phyloP scores from a whole-genome alignment of 2,797 vertebrate genomes.

The Semotilus atromaculatus region DNA sequence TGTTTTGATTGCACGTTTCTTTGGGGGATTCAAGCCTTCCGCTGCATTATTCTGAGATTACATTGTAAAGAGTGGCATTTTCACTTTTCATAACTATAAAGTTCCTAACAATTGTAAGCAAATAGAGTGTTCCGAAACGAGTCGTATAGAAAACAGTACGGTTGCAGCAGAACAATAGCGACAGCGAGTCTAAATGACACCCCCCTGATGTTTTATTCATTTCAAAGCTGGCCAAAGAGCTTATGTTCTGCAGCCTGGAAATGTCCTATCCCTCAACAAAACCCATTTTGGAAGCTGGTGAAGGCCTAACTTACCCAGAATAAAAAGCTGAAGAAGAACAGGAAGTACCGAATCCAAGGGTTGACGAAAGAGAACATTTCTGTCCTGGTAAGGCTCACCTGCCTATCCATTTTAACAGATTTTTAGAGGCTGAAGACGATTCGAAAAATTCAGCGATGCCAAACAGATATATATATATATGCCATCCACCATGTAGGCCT shows the following conservation, averaged over 20 bases:
- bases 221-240: conserved; percentile 28
- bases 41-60: not conserved
- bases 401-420: conserved; percentile 71
- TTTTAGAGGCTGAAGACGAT: not conserved
- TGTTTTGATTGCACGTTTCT: conserved; percentile 10
- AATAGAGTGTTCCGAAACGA: conserved; percentile 42
- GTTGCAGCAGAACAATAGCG: conserved; percentile 54
- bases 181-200: conserved; percentile 53
- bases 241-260: conserved; percentile 8
- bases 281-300: not conserved
- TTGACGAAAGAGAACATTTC: conserved; percentile 81
- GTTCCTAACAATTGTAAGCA: conserved; percentile 43
- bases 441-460: not conserved
- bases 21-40: not conserved
- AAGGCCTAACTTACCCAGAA: conserved; percentile 79
- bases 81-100: conserved; percentile 25
- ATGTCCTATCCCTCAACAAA: not conserved
- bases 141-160: conserved; percentile 55
- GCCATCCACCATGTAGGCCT: conserved; percentile 54
- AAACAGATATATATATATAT: conserved; percentile 42
- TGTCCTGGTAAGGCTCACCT: conserved; percentile 70
- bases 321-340: conserved; percentile 84
- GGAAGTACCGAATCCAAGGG: conserved; percentile 82
- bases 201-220: conserved; percentile 66
- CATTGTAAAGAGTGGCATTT: conserved; percentile 25